Percentiles rank a stretch among this genome's conserved stretches.
Conservation (phyloP, 2,797 vertebrate genomes). For the Lepilemur ruficaudatus region DNA sequence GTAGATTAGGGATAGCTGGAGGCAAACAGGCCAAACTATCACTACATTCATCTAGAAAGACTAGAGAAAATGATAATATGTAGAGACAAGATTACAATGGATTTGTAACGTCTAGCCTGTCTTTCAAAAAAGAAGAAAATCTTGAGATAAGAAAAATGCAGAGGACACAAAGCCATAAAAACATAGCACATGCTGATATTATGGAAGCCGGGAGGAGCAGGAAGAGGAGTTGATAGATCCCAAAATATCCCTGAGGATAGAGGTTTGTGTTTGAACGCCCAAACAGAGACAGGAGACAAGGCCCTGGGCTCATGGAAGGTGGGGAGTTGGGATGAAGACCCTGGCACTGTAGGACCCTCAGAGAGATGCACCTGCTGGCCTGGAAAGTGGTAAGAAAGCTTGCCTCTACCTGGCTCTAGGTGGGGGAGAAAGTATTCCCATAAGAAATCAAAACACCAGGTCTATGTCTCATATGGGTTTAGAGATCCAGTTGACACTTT, state of each 20-base stretch:
- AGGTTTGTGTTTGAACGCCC: background rate
- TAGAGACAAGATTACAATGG: background rate
- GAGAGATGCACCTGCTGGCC: background rate
- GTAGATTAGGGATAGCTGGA: accelerated
- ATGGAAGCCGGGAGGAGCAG: no score
- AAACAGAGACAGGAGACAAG: no score
- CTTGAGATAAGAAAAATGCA: background rate
- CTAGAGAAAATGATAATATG: background rate
- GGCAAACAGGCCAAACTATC: background rate
- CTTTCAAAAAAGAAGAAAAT: background rate
- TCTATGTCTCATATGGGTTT: background rate
- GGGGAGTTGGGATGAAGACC: background rate
- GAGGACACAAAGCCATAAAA: background rate
- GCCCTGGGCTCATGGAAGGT: background rate
- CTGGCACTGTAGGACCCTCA: background rate
- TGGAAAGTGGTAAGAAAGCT: background rate
- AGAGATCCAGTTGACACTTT: background rate
- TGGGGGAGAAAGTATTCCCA: background rate
- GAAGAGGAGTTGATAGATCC: background rate
- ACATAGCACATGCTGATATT: no score
- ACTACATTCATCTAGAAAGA: background rate
- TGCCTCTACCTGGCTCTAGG: background rate
- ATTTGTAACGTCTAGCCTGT: background rate
- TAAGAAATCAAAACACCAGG: background rate
- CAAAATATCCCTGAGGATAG: background rate